Evolutionary conservation across 1,140 invertebrate species (phyloP), one percentile per base, ranked within the genome.

Genomic region (Apis florea): DNA sequence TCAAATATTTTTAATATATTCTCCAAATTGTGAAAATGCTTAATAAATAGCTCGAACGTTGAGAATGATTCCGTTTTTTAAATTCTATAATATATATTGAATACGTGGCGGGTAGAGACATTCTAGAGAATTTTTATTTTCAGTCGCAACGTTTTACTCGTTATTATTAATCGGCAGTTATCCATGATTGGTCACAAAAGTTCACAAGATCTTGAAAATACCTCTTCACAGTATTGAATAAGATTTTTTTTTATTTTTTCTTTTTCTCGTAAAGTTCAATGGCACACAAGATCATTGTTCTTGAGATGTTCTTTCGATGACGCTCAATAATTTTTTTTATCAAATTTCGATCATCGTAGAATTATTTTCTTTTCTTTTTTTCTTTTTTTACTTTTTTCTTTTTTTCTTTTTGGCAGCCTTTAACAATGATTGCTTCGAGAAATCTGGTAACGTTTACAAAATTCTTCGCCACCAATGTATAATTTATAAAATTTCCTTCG

Each of bases 121-220:
- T 70, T 76, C 66, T 83, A 59, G 26, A 73, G 47, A 13, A 73
- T 40, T 83, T 56, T 17, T 64, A 73, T 61, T 70, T 82, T 84
- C 82, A 54, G 74, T 84, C 79, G 67, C 21, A 82, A 79, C n/a
- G 26, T 58, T 70, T 84, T 54, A 82, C 75, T 61, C 70, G 58
- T 24, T 70, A 82, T 24, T 70, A 82, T 56, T 74, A 84, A 54
- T 70, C 83, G 83, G 83, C 83, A 84, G 83, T 84, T 71, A 82
- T 82, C 70, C 79, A 82, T 77, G 75, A 87, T 88, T 88, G 83
- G 85, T 88, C 85, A n/a, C 74, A 59, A 77, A 73, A 66, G 53
- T 87, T 82, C 51, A 40, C 31, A 11, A 73, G 47, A 74, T 70
- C 73, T 83, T 24, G 59, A 53, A 51, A 47, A 85, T 59, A 64